Conservation (phyloP, 2,113 vertebrate genomes). For the Plestiodon gilberti region DNA sequence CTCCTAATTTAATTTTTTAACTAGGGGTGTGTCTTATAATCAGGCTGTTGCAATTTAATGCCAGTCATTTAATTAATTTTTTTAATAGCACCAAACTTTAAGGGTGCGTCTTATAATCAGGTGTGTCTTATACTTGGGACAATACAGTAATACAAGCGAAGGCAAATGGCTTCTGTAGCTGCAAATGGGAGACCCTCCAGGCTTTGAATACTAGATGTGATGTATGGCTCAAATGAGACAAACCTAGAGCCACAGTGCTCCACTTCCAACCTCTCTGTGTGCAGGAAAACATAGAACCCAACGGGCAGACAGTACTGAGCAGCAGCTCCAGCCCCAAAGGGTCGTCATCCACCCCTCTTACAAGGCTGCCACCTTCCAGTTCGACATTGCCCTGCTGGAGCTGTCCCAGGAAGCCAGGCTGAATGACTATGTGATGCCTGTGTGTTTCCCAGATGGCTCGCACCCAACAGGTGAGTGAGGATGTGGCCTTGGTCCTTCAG, state of each 20-base stretch:
- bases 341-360: conserved; percentile 66
- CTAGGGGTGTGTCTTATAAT: no score
- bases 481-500: no score
- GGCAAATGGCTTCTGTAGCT: neutral
- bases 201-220: no score
- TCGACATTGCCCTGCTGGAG: conserved; percentile 72
- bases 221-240: neutral
- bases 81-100: no score
- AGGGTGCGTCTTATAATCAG: no score
- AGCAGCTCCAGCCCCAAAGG: conserved; percentile 40
- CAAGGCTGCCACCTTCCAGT: conserved; percentile 59
- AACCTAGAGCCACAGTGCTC: no score
- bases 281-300: conserved; percentile 71
- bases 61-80: no score
- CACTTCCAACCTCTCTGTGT: neutral
- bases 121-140: no score
- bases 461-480: conserved; percentile 59
- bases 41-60: no score
- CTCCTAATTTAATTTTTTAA: no score
- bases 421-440: conserved; percentile 71
- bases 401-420: conserved; percentile 48
- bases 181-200: neutral
- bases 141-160: no score
- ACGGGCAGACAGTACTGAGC: conserved; percentile 64
- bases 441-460: conserved; percentile 67